phyloP scores from a whole-genome alignment of 2,113 vertebrate genomes.

The Chauna torquata region DNA sequence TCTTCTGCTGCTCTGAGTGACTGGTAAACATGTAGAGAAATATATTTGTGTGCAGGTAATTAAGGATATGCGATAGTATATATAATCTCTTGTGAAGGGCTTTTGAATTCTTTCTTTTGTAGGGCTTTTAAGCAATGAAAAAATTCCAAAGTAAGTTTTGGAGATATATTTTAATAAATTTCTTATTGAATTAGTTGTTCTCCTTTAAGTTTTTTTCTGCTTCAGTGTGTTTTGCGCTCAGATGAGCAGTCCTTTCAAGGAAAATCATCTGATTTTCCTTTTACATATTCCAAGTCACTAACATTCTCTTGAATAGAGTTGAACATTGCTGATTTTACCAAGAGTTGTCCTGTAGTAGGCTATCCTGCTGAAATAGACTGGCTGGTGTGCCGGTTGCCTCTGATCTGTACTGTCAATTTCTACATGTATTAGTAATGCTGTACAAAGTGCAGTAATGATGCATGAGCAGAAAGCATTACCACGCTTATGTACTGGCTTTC shows the following conservation, averaged over 20 bases:
- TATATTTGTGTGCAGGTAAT: background rate
- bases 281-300: background rate
- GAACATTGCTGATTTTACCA: background rate
- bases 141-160: background rate
- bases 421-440: background rate
- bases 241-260: background rate
- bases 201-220: background rate
- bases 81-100: background rate
- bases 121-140: background rate
- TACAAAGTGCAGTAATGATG: background rate
- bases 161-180: background rate
- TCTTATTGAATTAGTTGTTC: background rate
- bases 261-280: background rate
- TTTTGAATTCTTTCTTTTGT: background rate
- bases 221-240: background rate
- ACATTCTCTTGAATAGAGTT: background rate
- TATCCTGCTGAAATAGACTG: background rate
- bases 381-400: background rate
- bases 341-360: background rate
- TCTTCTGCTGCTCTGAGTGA: constrained; percentile 3
- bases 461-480: background rate
- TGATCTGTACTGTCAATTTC: background rate
- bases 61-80: background rate
- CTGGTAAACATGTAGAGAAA: background rate
- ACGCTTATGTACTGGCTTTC: background rate